A percentile compares a stretch with the other conserved stretches of the same genome.
These are phyloP conservation scores for Malurus leucopterus DNA, from an alignment of 2,797 vertebrate genomes.

Conservation along the genomic window DNA sequence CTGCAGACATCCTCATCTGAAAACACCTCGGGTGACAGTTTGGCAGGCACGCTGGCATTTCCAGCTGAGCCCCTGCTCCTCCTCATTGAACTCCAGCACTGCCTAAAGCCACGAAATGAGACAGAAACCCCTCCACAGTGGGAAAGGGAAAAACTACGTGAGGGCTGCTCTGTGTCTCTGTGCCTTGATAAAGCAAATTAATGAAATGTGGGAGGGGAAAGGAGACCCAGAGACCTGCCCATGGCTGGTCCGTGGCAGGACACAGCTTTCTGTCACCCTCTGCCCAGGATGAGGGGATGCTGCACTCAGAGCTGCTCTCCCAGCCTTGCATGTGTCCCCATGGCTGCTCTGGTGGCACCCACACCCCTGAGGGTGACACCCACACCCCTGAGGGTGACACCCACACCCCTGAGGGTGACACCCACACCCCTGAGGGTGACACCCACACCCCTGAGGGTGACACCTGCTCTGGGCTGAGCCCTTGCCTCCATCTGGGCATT, in stretches of 20 bases:
- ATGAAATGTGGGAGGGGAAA: not conserved
- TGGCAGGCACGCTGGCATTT: constrained; percentile 37
- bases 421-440: not conserved
- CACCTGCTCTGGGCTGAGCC: not conserved
- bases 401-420: not conserved
- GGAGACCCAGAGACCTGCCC: fast-evolving
- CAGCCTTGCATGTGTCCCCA: not conserved
- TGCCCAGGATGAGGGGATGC: not conserved
- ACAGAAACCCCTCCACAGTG: not conserved
- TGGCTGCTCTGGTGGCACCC: fast-evolving
- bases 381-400: no score
- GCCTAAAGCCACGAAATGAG: constrained; percentile 32
- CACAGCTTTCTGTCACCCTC: not conserved
- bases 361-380: not conserved
- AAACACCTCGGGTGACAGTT: constrained; percentile 49
- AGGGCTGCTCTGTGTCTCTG: not conserved
- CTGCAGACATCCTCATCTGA: constrained; percentile 43
- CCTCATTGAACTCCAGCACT: constrained; percentile 27
- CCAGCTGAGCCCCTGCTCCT: constrained; percentile 35
- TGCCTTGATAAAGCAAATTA: not conserved
- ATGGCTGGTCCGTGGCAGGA: not conserved
- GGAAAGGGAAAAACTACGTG: not conserved
- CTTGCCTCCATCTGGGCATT: not conserved
- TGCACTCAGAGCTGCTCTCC: not conserved
- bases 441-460: not conserved